Base-by-base conservation (phyloP, 2,113 vertebrate genomes). In the Ophiodon elongatus region DNA sequence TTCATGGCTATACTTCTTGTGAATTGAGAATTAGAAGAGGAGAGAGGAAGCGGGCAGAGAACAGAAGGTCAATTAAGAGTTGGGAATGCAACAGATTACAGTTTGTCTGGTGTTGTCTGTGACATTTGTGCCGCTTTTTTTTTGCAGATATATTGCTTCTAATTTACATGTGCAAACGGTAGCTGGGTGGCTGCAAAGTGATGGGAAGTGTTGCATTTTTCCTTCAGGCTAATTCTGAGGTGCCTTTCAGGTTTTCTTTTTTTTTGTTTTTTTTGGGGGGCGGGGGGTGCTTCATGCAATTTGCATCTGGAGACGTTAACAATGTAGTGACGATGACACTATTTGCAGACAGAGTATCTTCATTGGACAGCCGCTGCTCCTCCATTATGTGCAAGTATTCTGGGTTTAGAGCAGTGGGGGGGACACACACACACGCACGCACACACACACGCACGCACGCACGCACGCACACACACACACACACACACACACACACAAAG, bases 21-120 rank as follows among this genome's bases (percentile, higher is more conserved):
- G 70, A 85, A 90, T 79, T 65, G 85, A 89, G 88, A 80, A 82
- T 83, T 68, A 47, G 15, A 83, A 71, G 65, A 73, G n/a, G 41
- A 13, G 72, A 65, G 60, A 7, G 10, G 29, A 62, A 43, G 23
- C 25, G 72, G 45, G 74, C 35, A 41, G 25, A 45, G 62, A 88
- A 89, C 86, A 89, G 89, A 91, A 91, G 84, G 89, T 89, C 86
- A 86, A 89, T 89, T 90, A 91, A 86, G 86, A 76, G 79, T 56
- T 5, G 37, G 66, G 39, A 80, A 76, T 31, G 77, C 79, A 77
- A 83, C 89, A 88, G 83, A 91, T 91, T 89, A 78, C 60, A 14
- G 64, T 50, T 77, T 31, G 73, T 84, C 74, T 57, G 63, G 73
- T 84, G 87, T 15, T 37, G 73, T 71, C 79, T 1, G 29, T 72